Conservation (phyloP, 2,797 vertebrate genomes). For the Pyrocephalus nanus region DNA sequence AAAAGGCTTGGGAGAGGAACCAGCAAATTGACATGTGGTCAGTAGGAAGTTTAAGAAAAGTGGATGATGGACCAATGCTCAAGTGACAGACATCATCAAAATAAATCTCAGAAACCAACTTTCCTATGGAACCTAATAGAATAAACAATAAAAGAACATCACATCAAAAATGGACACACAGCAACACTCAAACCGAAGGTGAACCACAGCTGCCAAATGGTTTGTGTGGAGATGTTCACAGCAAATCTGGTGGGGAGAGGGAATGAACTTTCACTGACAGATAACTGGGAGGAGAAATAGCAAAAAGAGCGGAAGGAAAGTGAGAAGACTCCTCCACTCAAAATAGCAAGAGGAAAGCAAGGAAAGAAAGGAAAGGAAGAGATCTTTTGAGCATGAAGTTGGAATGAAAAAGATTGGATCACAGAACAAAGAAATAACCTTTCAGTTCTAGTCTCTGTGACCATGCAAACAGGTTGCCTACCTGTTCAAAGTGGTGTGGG, state of each 20-base stretch:
- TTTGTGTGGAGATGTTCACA: background rate
- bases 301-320: background rate
- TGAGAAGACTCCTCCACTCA: background rate
- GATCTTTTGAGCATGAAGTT: background rate
- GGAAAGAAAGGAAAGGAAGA: background rate
- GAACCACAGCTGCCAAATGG: background rate
- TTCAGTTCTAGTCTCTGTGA: background rate
- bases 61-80: background rate
- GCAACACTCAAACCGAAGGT: background rate
- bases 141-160: background rate
- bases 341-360: background rate
- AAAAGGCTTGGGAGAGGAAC: background rate
- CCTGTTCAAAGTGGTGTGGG: background rate
- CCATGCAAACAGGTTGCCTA: background rate
- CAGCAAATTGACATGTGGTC: rapidly evolving
- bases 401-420: background rate
- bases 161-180: background rate
- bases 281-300: background rate
- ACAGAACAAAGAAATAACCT: background rate
- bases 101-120: background rate
- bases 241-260: background rate
- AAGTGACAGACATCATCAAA: background rate
- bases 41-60: background rate
- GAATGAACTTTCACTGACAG: background rate
- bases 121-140: background rate